Base-by-base conservation (phyloP, 1,140 invertebrate species). In the Hesperophylax magnus region DNA sequence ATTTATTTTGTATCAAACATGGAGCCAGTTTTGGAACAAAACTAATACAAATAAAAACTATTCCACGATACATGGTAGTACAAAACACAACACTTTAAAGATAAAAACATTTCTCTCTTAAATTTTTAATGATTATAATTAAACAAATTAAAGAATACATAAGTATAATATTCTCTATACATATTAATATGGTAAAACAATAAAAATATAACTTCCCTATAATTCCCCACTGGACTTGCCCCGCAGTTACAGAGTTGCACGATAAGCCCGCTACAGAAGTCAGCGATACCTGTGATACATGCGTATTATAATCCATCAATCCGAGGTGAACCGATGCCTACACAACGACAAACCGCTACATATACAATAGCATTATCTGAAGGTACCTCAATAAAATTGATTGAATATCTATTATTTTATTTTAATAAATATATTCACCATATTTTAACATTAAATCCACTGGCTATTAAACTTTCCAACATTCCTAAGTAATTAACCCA, bases 21-120 rank as follows among this genome's bases (percentile, higher is more conserved):
- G 79, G 67, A 83, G 79, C 79, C 79, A 83, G 76, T 67, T 82
- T 80, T 80, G 79, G 72, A 83, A 82, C 61, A 74, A 81, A 78
- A 83, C 47, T 76, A 78, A 81, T 81, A 83, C 76, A 81, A 81
- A 78, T 81, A 76, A 83, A 72, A 81, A 78, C 79, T 83, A 83
- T 78, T 79, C 79, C 75, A 83, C 82, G 31, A 83, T 81, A 83
- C 77, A 83, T 81, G 82, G 71, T 83, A 83, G 82, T 83, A 83
- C 82, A 81, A 83, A 83, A 83, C 82, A 83, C 82, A 83, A 83
- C 79, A 83, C 79, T 82, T 82, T 82, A 80, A 82, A 83, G 79
- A 83, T 83, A 83, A 83, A 83, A 81, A 81, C 79, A 83, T 83
- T 63, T 78, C 67, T 83, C 76, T 79, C 78, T 78, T 83, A 83